Evolutionary conservation across 2,888 invertebrate species (phyloP).

Genomic region (Apamea anceps): DNA sequence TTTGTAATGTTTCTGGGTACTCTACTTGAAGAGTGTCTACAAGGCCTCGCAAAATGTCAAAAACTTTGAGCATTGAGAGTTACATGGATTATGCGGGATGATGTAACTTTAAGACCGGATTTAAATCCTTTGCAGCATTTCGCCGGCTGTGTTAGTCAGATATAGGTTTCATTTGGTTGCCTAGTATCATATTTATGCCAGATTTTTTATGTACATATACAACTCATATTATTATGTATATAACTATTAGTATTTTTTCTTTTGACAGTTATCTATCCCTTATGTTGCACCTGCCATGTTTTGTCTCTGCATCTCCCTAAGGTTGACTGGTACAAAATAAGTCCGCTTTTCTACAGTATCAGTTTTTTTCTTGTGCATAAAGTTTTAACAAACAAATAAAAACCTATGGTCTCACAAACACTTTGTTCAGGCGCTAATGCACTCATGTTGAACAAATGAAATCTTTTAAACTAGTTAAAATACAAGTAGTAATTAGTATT

Average conservation of each 20-base stretch:
- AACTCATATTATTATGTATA: too few species aligned
- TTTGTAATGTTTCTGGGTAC: conserved; percentile 18
- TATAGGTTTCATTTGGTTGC: not conserved
- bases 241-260: not conserved
- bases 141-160: not conserved
- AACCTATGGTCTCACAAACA: not conserved
- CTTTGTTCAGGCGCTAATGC: not conserved
- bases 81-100: not conserved
- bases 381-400: not conserved
- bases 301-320: not conserved
- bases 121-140: conserved; percentile 1
- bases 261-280: not conserved
- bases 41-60: not conserved
- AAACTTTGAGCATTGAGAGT: not conserved
- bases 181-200: not conserved
- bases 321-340: not conserved
- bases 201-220: not conserved
- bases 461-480: not conserved
- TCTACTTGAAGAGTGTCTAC: not conserved
- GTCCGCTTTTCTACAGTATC: not conserved
- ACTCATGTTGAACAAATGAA: not conserved
- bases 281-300: not conserved
- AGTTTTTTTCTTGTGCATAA: not conserved
- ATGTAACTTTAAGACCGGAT: conserved; percentile 8
- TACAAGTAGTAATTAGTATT: not conserved